These are phyloP conservation scores for Erebia epiphron DNA, from an alignment of 2,888 invertebrate species.

Conservation along the genomic window DNA sequence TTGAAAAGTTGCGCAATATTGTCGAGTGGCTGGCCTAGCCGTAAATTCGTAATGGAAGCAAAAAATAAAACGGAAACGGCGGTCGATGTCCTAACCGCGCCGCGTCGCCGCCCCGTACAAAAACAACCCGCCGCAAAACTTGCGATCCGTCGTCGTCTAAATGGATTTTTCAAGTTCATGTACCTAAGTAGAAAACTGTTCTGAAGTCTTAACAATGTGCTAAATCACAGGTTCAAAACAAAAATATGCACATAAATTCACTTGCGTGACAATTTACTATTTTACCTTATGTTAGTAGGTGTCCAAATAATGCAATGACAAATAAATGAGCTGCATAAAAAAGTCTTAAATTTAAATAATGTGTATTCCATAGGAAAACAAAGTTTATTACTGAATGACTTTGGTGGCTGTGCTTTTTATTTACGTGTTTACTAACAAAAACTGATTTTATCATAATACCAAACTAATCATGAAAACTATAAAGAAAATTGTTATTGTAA, in stretches of 20 bases:
- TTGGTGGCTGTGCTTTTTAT: too few relatives aligned
- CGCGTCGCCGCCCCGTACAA: slow-evolving; percentile 58
- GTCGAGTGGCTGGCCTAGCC: slow-evolving; percentile 75
- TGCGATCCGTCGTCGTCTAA: slow-evolving; percentile 60
- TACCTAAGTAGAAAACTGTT: slow-evolving; percentile 15
- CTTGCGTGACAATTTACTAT: not conserved
- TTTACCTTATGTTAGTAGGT: not conserved
- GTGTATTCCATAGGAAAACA: too few relatives aligned
- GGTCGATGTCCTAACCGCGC: slow-evolving; percentile 55
- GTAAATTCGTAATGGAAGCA: slow-evolving; percentile 81
- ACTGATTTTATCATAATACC: slow-evolving; percentile 23
- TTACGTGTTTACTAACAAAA: not conserved
- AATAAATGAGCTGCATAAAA: too few relatives aligned
- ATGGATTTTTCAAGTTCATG: slow-evolving; percentile 71
- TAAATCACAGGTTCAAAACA: too few relatives aligned
- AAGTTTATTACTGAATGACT: too few relatives aligned
- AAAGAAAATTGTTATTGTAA: slow-evolving; percentile 32
- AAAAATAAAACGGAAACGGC: slow-evolving; percentile 72
- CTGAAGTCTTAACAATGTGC: not conserved
- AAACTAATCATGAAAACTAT: slow-evolving; percentile 31
- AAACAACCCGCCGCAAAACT: slow-evolving; percentile 72
- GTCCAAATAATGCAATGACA: too few relatives aligned
- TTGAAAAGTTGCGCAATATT: slow-evolving; percentile 83
- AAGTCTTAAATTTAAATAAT: too few relatives aligned
- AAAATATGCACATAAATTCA: not conserved